Evolutionary conservation across 2,797 vertebrate genomes (phyloP).

Genomic region (Halcyon chelicuti): DNA sequence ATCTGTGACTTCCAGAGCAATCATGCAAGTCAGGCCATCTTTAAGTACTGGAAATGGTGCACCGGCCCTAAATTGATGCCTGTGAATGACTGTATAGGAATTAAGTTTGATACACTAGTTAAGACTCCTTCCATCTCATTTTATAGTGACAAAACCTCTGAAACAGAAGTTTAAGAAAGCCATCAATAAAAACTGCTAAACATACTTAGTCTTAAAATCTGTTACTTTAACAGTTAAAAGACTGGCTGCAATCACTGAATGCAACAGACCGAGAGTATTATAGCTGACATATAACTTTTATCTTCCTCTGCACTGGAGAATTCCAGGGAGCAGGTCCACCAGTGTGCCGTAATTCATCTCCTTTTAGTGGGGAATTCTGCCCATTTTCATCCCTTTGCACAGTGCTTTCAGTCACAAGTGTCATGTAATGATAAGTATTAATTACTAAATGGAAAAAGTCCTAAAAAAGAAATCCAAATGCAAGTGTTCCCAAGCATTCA

Average conservation of each 20-base stretch:
- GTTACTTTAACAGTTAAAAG: background rate
- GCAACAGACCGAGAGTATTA: background rate
- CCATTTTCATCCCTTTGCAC: background rate
- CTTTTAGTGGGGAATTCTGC: background rate
- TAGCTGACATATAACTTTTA: background rate
- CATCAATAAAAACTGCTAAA: background rate
- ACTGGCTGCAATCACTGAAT: background rate
- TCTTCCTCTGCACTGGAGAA: background rate
- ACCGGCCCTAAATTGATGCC: background rate
- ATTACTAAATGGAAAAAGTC: conserved; percentile 4
- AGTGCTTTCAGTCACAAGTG: background rate
- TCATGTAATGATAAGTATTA: background rate
- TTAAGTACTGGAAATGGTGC: background rate
- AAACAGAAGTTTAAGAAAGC: background rate
- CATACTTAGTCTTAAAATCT: background rate
- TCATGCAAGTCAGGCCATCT: background rate
- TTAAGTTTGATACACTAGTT: background rate
- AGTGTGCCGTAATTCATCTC: background rate
- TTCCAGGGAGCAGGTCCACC: background rate
- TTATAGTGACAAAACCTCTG: background rate
- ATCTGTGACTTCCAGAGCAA: background rate
- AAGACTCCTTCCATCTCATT: background rate
- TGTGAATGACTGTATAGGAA: background rate
- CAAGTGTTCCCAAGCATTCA: background rate
- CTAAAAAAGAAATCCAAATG: background rate